Evolutionary conservation across 2,888 invertebrate genomes (phyloP).

Genomic region (Craniophora ligustri): DNA sequence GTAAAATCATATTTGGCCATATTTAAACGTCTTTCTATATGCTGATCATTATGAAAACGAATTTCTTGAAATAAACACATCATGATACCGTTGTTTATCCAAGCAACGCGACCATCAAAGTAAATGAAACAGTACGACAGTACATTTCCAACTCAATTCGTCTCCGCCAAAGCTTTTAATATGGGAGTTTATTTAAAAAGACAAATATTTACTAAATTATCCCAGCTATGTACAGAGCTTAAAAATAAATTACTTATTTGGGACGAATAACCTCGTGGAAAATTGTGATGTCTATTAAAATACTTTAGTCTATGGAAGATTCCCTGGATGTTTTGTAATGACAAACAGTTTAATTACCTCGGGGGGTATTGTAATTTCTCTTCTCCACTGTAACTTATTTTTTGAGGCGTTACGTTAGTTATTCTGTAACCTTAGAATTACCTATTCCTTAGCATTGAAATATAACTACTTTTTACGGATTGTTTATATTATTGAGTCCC

Average conservation of each 20-base stretch:
- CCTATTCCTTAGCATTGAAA: too few relatives aligned
- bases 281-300: conserved; percentile 40
- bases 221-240: conserved; percentile 46
- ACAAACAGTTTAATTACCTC: neutral
- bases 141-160: conserved; percentile 22
- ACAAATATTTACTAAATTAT: conserved; percentile 54
- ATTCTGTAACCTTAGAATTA: too few relatives aligned
- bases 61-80: neutral
- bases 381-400: neutral
- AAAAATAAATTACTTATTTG: conserved; percentile 56
- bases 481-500: too few relatives aligned
- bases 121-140: conserved; percentile 8
- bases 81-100: neutral
- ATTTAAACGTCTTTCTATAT: too few relatives aligned
- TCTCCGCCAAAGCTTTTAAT: conserved; percentile 36
- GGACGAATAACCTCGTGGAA: conserved; percentile 40
- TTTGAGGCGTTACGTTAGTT: too few relatives aligned
- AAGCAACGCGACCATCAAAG: conserved; percentile 12
- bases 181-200: conserved; percentile 41
- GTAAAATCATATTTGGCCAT: too few relatives aligned
- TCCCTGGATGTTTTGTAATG: conserved; percentile 7
- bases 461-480: too few relatives aligned
- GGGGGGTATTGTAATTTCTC: conserved; percentile 1
- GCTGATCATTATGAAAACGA: too few relatives aligned
- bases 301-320: conserved; percentile 15